These are phyloP conservation scores for Parazoanthus darwini DNA, from an alignment of 92 coral and sea anemone genomes.

Conservation along the genomic window DNA sequence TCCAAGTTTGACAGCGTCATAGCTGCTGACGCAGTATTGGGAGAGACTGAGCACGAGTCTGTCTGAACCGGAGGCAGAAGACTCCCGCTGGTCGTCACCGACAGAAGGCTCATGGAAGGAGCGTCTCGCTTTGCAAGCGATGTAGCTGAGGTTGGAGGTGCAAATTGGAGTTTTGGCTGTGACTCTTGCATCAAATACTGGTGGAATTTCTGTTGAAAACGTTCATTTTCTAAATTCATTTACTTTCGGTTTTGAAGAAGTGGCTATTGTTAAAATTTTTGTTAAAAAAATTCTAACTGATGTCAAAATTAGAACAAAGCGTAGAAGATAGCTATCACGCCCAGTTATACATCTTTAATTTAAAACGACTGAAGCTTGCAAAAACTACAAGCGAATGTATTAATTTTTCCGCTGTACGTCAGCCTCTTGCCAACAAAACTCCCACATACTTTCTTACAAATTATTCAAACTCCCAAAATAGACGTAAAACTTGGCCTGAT, in stretches of 20 bases:
- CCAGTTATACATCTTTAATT: too few species aligned
- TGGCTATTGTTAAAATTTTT: too few species aligned
- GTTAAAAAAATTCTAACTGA: too few species aligned
- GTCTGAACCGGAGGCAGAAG: constrained; percentile 18
- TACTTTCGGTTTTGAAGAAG: not conserved
- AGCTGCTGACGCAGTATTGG: constrained; percentile 93
- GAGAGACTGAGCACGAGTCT: constrained; percentile 63
- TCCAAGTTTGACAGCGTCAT: constrained; percentile 81
- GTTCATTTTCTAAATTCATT: not conserved
- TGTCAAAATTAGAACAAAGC: too few species aligned
- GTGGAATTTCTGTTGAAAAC: constrained; percentile 26
- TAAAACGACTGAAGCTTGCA: too few species aligned
- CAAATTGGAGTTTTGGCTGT: not conserved
- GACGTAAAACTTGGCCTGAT: too few species aligned
- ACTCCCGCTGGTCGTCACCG: constrained; percentile 35
- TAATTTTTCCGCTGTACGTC: too few species aligned
- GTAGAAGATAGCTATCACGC: too few species aligned
- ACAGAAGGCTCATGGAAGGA: constrained; percentile 23
- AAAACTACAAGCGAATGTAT: too few species aligned
- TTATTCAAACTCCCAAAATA: too few species aligned
- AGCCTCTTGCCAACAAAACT: too few species aligned
- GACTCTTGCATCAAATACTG: constrained; percentile 29
- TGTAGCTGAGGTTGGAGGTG: not conserved
- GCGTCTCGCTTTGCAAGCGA: not conserved
- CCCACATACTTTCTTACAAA: too few species aligned